phyloP scores from a whole-genome alignment of 1,140 invertebrate species.

The Potamilus streckersoni region DNA sequence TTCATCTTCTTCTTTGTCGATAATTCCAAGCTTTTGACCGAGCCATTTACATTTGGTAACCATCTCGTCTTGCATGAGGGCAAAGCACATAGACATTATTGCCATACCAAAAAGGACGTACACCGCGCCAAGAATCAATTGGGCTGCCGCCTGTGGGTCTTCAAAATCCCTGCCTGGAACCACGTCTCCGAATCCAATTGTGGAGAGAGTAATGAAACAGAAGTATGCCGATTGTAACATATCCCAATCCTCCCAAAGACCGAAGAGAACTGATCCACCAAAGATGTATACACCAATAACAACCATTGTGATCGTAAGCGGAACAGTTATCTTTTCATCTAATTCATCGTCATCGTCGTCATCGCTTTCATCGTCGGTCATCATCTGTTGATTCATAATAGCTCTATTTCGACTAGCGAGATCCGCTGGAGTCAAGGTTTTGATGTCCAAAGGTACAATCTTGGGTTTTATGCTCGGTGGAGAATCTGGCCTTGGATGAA shows the following conservation, averaged over 20 bases:
- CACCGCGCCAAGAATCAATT: constrained; percentile 77
- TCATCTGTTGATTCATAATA: constrained; percentile 27
- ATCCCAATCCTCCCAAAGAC: constrained; percentile 81
- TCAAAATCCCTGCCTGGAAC: constrained; percentile 83
- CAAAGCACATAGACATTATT: constrained; percentile 97
- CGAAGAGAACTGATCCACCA: constrained; percentile 89
- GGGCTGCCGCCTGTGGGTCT: constrained; percentile 68
- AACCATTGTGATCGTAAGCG: constrained; percentile 84
- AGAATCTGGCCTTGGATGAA: too few species aligned
- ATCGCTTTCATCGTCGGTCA: constrained; percentile 40
- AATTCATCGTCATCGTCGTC: constrained; percentile 45
- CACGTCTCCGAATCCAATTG: constrained; percentile 93
- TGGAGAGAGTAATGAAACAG: constrained; percentile 85
- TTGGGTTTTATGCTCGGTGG: constrained; percentile 28
- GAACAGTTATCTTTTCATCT: constrained; percentile 45
- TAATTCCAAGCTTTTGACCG: constrained; percentile 66
- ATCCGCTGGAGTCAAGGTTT: constrained; percentile 34
- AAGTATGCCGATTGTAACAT: constrained; percentile 94
- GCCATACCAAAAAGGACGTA: constrained; percentile 90
- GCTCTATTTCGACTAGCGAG: constrained; percentile 29
- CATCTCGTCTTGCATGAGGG: constrained; percentile 86
- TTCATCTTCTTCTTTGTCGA: constrained; percentile 48
- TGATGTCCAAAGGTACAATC: constrained; percentile 54
- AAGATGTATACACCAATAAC: constrained; percentile 85
- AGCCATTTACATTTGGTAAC: constrained; percentile 78